Conservation (phyloP, 2,113 vertebrate genomes). For the Fregetta grallaria region DNA sequence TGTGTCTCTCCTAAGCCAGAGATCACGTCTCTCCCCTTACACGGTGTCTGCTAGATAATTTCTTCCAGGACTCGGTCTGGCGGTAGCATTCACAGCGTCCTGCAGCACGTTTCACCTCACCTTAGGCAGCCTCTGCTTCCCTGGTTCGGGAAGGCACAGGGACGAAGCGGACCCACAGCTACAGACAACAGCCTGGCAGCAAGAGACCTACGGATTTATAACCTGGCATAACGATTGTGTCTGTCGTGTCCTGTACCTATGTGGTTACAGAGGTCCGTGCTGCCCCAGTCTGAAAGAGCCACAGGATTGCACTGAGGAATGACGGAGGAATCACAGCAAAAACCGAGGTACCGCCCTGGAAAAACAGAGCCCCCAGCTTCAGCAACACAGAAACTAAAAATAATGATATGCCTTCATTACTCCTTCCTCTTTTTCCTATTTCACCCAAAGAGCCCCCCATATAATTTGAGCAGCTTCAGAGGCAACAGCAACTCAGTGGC, state of each 20-base stretch:
- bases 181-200: neutral
- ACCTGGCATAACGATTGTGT: neutral
- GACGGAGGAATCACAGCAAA: neutral
- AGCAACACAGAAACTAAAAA: neutral
- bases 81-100: neutral
- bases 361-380: neutral
- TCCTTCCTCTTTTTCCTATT: neutral
- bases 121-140: neutral
- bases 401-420: neutral
- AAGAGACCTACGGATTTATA: neutral
- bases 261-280: neutral
- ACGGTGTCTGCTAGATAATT: neutral
- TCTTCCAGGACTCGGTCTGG: neutral
- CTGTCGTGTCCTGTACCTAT: accelerated
- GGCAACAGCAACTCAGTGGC: neutral
- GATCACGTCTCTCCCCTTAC: neutral
- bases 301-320: neutral
- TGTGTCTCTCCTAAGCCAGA: neutral
- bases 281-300: neutral
- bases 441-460: neutral
- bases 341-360: neutral
- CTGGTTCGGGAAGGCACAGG: neutral
- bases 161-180: neutral
- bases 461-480: neutral
- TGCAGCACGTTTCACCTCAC: neutral